Base-by-base conservation (phyloP, 2,113 vertebrate species). In the Aldabrachelys gigantea region DNA sequence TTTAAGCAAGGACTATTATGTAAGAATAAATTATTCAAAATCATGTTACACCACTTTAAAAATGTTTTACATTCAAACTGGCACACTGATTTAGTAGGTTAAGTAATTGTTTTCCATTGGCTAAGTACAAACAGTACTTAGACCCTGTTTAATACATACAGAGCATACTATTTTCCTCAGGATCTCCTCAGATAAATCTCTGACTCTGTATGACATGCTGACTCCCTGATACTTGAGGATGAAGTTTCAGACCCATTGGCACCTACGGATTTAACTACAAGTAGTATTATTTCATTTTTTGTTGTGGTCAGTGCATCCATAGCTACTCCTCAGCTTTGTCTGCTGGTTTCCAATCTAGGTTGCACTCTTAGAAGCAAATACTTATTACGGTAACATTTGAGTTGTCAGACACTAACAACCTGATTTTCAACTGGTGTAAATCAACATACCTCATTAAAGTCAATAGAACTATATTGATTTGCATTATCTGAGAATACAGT, bases 161-260 rank as follows among this genome's bases (percentile, higher is more conserved):
- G 91, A 80, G 8, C 3, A 59, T 57, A 54, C 7, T 69, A 52
- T 11, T 29, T 84, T 88, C 53, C 83, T 95, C 84, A 93, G 3
- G 12, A 84, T 4, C 8, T 89, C 25, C 85, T 95, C 89, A 86
- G 82, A 22, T 91, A 88, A 92, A 95, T 89, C 57, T 95, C 72
- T 94, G 35, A 81, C 56, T 79, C 31, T 54, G 62, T 75, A 94
- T 29, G 92, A 95, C 1, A 24, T 53, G 3, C 38, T 17, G 19
- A 38, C 16, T 72, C 35, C 19, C n/a, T 72, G 8, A 72, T n/a
- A 22, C 19, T 72, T n/a, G 65, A 72, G 38, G 35, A 72, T 38
- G 65, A 38, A 21, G 65, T n/a, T 38, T 72, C 35, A n/a, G 35
- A 72, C 65, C 17, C 17, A 72, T 38, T 72, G 31, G 14, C 65